These are phyloP conservation scores for Lithobates sylvaticus DNA, from an alignment of 2,797 vertebrate genomes.

Conservation along the genomic window DNA sequence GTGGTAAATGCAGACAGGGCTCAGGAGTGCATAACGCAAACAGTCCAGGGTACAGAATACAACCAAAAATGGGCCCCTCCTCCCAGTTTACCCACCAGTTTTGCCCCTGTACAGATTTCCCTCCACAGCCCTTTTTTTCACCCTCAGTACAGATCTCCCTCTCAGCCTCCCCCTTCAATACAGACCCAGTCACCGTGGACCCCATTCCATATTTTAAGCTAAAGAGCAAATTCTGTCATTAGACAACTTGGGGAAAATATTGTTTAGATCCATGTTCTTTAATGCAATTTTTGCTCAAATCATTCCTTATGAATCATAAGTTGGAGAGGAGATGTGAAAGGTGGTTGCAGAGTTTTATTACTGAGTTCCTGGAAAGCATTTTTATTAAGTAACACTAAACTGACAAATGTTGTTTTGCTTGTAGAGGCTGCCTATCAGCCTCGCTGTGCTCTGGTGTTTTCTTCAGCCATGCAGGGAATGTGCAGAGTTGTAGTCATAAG, in stretches of 20 bases:
- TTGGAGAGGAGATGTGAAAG: not conserved
- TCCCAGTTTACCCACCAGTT: no score
- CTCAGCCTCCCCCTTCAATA: no score
- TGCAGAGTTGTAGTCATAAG: not conserved
- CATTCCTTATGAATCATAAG: not conserved
- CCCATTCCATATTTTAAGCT: no score
- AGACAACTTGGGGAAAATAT: not conserved
- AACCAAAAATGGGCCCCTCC: no score
- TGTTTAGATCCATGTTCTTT: not conserved
- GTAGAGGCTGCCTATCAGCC: not conserved
- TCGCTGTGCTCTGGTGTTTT: not conserved
- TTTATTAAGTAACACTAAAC: constrained; percentile 25
- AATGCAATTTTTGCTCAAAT: not conserved
- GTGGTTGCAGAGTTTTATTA: not conserved
- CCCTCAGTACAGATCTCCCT: no score
- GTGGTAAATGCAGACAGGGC: no score
- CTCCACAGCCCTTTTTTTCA: no score
- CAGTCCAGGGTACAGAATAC: no score
- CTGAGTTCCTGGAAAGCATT: constrained; percentile 5
- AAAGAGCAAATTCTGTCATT: not conserved
- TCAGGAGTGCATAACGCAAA: no score
- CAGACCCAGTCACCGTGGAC: no score
- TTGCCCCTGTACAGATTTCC: no score
- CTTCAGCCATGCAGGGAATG: not conserved
- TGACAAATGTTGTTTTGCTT: constrained; percentile 17